A percentile compares a stretch with the other conserved stretches of the same genome.
phyloP scores from a whole-genome alignment of 1,140 invertebrate species.

The Oncopodura yosiiana region DNA sequence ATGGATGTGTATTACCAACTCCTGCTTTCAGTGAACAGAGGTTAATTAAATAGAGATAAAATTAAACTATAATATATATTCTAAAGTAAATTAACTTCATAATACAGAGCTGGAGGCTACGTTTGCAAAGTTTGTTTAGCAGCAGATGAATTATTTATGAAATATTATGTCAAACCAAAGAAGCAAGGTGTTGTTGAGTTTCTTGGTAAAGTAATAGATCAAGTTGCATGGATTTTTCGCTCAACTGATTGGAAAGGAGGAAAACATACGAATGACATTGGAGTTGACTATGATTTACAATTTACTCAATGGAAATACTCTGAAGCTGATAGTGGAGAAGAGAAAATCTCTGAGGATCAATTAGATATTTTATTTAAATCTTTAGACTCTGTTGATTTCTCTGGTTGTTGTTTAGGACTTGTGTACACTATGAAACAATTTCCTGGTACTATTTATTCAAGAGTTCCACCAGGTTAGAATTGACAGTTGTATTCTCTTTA shows the following conservation, averaged over 20 bases:
- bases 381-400: slow-evolving; percentile 18
- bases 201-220: slow-evolving; percentile 22
- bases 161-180: slow-evolving; percentile 1
- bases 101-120: slow-evolving; percentile 25
- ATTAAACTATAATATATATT: neutral
- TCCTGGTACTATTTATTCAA: slow-evolving; percentile 6
- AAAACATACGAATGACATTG: slow-evolving; percentile 26
- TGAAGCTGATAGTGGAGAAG: neutral
- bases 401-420: slow-evolving; percentile 31
- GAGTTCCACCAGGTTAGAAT: neutral
- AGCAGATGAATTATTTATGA: slow-evolving; percentile 9
- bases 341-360: slow-evolving; percentile 9
- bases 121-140: slow-evolving; percentile 32
- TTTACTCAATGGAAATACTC: neutral
- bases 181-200: neutral
- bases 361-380: slow-evolving; percentile 19
- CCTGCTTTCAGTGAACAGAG: slow-evolving; percentile 17
- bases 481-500: neutral
- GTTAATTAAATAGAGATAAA: slow-evolving; percentile 2
- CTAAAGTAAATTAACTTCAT: neutral
- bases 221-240: slow-evolving; percentile 31
- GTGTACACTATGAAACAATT: slow-evolving; percentile 32
- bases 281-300: slow-evolving; percentile 23
- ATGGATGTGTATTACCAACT: slow-evolving; percentile 27
- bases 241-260: slow-evolving; percentile 28